Evolutionary conservation across 2,797 vertebrate genomes (phyloP), one percentile per base, ranked within the genome.

Genomic region (Anguilla pacifica): DNA sequence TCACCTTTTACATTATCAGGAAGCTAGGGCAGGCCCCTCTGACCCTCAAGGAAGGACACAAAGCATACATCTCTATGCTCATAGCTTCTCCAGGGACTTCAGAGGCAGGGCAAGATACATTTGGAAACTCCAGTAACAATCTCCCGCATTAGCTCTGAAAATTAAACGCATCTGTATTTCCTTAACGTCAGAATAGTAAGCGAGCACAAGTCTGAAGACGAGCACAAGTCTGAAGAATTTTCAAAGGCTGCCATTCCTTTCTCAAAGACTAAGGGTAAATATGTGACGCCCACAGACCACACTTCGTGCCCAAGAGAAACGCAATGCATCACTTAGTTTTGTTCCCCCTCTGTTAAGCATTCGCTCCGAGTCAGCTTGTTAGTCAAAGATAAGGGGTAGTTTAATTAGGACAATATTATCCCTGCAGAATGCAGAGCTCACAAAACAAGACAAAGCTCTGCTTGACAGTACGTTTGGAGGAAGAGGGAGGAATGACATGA

Each of bases 81-180:
- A 55, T 79, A 86, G 67, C 74, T 87, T 85, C 85, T 72, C 88
- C 86, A 53, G 72, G 83, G 86, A 84, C 88, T 86, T 59, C 77
- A 85, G 83, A 35, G 46, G 77, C 77, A 81, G 35, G 74, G 39
- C 74, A 19, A 43, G 17, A 39, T 35, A 5, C 72, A 77, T 39
- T 82, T 82, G 79, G 46, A 82, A 51, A 51, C 17, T 10, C 43
- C 43, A 51, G 43, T 49, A 51, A 82, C 22, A 49, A 6, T 9
- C 46, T 51, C 46, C 25, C 9, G 5, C n/a, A 82, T n/a, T 79
- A 82, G 46, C 79, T 49, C 22, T 82, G 46, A 82, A 82, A 70
- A 70, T 70, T 28, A 79, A 22, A 79, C 11, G 28, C 2, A 79
- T 79, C 74, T 17, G 15, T 79, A 79, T 39, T 46, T 79, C 74